Base-by-base conservation (phyloP, 2,113 vertebrate species). In the Apteryx mantelli region DNA sequence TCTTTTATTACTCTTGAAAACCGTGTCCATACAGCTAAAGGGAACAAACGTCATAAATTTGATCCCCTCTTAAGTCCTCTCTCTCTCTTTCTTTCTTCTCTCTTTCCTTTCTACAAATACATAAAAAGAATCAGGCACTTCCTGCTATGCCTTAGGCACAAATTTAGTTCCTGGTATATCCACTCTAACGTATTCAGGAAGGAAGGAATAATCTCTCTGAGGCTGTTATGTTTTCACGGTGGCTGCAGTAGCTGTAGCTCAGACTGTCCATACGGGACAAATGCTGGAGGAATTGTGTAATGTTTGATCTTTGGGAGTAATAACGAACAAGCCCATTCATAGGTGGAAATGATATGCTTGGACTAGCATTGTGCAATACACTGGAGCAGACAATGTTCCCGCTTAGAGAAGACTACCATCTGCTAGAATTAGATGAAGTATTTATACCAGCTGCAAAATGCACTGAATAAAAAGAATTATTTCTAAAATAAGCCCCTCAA, bases 281-380 rank as follows among this genome's bases (percentile, higher is more conserved):
- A 71, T 60, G 48, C 22, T 77, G 78, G 58, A 94, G 46, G 73
- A 86, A 74, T 42, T 88, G 69, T 94, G 64, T 77, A 86, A 91
- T 71, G 32, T 94, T 95, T 96, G 85, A 92, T 95, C 77, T 92
- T 68, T 76, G 86, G 75, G 79, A 93, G 71, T 93, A 88, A 81
- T 64, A 95, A 93, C 50, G 76, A 93, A 88, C 52, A 56, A 69
- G 48, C 48, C 38, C 22, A 61, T 91, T 93, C 88, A 82, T 25
- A 93, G 93, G 94, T 95, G 66, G 91, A 65, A 93, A 97, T 73
- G 94, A 96, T 96, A 56, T n/a, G 34, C 61, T 60, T 82, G 77
- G 77, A 52, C 64, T 42, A 82, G 77, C 65, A 93, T 65, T 91
- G 83, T 97, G 65, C 91, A 89, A 61, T 50, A 90, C 60, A 81